Evolutionary conservation across 1,140 invertebrate genomes (phyloP).

Genomic region (Solenopsis invicta): DNA sequence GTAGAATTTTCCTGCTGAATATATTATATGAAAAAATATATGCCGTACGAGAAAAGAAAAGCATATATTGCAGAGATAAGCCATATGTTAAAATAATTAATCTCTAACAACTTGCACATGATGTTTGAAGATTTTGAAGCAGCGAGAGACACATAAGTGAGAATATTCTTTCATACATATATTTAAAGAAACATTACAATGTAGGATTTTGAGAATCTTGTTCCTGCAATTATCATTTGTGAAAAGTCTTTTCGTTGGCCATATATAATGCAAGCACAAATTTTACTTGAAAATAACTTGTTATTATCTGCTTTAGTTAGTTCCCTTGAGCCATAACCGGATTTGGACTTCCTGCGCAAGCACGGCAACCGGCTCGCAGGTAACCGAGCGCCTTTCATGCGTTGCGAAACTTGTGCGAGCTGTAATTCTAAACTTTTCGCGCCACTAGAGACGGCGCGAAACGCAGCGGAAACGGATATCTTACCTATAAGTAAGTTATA

Average conservation of each 20-base stretch:
- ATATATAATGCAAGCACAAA: neutral
- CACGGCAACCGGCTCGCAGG: neutral
- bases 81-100: neutral
- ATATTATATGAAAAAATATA: neutral
- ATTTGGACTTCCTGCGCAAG: conserved; percentile 46
- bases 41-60: neutral
- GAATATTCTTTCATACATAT: neutral
- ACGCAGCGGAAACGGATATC: conserved; percentile 44
- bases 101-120: neutral
- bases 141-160: neutral
- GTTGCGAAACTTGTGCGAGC: conserved; percentile 39
- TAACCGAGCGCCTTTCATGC: conserved; percentile 17
- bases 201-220: neutral
- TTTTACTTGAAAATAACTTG: conserved; percentile 45
- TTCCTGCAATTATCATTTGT: neutral
- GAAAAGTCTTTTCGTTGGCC: neutral
- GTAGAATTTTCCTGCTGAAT: neutral
- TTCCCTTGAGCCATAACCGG: conserved; percentile 29
- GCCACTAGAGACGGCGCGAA: conserved; percentile 38
- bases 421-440: conserved; percentile 58
- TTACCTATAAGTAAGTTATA: conserved; percentile 24
- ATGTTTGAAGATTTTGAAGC: neutral
- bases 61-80: neutral
- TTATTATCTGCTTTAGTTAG: conserved; percentile 46
- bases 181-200: neutral